Evolutionary conservation across 2,888 invertebrate genomes (phyloP).

Genomic region (Torymus auratus): DNA sequence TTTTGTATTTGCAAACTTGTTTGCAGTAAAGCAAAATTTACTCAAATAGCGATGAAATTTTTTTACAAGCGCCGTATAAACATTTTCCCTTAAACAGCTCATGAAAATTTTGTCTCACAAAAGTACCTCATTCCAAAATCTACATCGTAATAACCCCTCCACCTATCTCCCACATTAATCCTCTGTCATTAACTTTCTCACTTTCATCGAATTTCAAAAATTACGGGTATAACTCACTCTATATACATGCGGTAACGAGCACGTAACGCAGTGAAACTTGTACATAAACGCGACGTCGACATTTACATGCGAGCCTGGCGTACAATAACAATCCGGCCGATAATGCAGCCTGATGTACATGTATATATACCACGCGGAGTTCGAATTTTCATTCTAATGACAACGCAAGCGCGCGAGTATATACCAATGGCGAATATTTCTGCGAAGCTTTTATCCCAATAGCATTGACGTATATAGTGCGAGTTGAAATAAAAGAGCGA

Average conservation of each 20-base stretch:
- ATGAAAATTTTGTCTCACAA: too few species aligned
- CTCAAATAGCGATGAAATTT: neutral
- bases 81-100: too few species aligned
- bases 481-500: constrained; percentile 29
- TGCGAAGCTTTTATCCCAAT: constrained; percentile 30
- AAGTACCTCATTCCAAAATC: too few species aligned
- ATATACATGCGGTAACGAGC: too few species aligned
- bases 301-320: too few species aligned
- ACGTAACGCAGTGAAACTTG: too few species aligned
- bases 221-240: too few species aligned
- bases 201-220: too few species aligned
- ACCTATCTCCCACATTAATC: too few species aligned
- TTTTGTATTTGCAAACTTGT: constrained; percentile 7
- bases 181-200: too few species aligned
- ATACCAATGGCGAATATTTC: neutral
- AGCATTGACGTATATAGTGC: constrained; percentile 22
- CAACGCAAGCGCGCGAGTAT: neutral
- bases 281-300: too few species aligned
- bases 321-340: neutral
- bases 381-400: constrained; percentile 29
- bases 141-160: too few species aligned
- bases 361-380: neutral
- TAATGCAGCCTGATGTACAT: neutral
- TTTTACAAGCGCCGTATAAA: constrained; percentile 5
- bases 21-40: constrained; percentile 10